These are phyloP conservation scores for Mesoclemmys tuberculata DNA, from an alignment of 2,113 vertebrate genomes.

Conservation along the genomic window DNA sequence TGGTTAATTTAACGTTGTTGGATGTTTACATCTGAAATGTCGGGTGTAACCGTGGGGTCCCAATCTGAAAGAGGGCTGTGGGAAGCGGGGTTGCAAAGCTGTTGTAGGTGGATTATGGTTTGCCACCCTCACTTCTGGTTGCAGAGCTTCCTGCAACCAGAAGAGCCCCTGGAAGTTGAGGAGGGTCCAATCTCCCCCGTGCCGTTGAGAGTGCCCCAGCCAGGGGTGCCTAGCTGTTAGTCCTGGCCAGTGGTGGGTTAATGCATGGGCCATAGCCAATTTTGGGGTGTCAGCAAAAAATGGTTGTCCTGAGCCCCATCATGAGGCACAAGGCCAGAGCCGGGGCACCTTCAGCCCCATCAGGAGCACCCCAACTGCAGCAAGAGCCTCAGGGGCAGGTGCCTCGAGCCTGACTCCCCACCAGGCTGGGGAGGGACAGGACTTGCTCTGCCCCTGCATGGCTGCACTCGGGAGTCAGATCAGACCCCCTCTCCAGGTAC, in stretches of 20 bases:
- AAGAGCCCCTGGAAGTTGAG: background rate
- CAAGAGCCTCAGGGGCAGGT: too few relatives aligned
- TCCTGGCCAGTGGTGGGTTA: background rate
- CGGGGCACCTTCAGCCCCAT: too few relatives aligned
- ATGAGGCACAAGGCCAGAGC: too few relatives aligned
- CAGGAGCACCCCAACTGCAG: background rate
- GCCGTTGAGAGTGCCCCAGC: background rate
- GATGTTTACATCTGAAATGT: background rate
- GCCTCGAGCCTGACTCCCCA: too few relatives aligned
- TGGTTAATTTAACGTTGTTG: background rate
- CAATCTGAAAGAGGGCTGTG: background rate
- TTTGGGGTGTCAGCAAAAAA: background rate
- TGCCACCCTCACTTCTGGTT: background rate
- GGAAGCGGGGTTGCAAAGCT: background rate
- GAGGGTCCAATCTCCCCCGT: background rate
- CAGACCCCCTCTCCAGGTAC: too few relatives aligned
- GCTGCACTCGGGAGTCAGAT: too few relatives aligned
- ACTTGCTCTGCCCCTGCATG: too few relatives aligned
- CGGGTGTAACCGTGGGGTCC: background rate
- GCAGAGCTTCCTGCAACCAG: background rate
- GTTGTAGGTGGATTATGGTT: background rate
- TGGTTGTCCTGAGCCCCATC: background rate
- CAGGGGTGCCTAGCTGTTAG: background rate
- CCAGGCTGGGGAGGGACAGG: too few relatives aligned
- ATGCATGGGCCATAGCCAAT: background rate